Evolutionary conservation across 2,797 vertebrate genomes (phyloP), one percentile per base, ranked within the genome.

Genomic region (Molossus alvarezi): DNA sequence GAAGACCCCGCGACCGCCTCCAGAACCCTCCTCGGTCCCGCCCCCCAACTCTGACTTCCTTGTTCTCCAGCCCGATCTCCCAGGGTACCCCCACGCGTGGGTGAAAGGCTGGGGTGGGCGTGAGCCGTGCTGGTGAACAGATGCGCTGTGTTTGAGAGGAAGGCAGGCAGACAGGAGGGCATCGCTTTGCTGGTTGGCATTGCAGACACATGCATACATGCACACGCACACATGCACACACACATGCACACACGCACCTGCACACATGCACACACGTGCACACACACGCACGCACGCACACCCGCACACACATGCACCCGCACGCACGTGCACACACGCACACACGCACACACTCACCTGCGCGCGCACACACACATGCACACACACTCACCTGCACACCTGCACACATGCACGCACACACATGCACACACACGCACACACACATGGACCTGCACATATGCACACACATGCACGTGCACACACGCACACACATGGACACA

Each of bases 21-120:
- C 88, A 90, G 67, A 86, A 89, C 83, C 77, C 48, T 73, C 45
- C 45, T 33, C 48, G 82, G 45, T 91, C 51, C 55, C 81, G 77
- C 64, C 4, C 45, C 10, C 23, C 0, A 55, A 75, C 60, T 81
- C 87, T 12, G 65, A 84, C 83, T 1, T 15, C 53, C 55, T 73
- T 53, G 3, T n/a, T 37, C 62, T 51, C 18, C 57, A 91, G 73
- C 72, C 57, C 13, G 75, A 20, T 82, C 41, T 85, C 33, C 48
- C 17, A 57, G 60, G n/a, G 55, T 58, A 25, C 33, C 33, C 33
- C 33, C 33, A 33, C 21, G 18, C 2, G 14, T 33, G 20, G 65
- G 65, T 73, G 69, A 41, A 41, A 41, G 0, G 45, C 41, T 33
- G 6, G 3, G 13, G 25, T 33, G 21, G 0, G 5, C 6, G 1